These are phyloP conservation scores for Podarcis siculus DNA, from an alignment of 2,797 vertebrate genomes.

Conservation along the genomic window DNA sequence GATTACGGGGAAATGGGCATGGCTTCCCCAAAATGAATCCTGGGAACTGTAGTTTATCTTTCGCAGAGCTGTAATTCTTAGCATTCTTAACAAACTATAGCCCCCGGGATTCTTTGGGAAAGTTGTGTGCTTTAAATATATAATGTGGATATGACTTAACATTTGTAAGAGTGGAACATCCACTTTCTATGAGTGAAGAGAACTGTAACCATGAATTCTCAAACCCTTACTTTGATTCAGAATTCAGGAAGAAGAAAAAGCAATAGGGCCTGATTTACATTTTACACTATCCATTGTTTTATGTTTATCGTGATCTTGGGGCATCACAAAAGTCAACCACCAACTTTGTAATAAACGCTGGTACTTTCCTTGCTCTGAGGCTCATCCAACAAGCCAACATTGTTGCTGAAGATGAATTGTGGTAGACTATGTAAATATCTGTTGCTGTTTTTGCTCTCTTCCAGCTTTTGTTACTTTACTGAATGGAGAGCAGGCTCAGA, in stretches of 20 bases:
- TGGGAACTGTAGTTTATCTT: too few relatives aligned
- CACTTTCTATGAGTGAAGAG: background rate
- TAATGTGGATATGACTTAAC: too few relatives aligned
- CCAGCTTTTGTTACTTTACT: slow-evolving; percentile 96
- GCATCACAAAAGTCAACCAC: background rate
- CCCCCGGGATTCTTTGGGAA: too few relatives aligned
- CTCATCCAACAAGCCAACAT: background rate
- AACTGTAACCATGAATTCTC: background rate
- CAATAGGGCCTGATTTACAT: background rate
- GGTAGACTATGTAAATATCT: background rate
- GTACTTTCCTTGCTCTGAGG: background rate
- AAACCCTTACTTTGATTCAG: background rate
- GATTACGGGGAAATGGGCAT: background rate
- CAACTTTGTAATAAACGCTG: background rate
- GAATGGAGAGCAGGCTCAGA: slow-evolving; percentile 96
- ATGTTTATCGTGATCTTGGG: background rate
- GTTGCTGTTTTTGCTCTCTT: slow-evolving; percentile 62
- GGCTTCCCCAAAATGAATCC: too few relatives aligned
- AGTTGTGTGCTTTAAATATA: too few relatives aligned
- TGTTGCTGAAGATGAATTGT: background rate
- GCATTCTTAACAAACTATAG: too few relatives aligned
- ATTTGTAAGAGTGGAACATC: background rate
- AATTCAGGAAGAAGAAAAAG: background rate
- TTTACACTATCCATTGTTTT: background rate
- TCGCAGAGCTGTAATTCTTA: too few relatives aligned